Conservation (phyloP, 2,797 vertebrate species). For the Morelia viridis region DNA sequence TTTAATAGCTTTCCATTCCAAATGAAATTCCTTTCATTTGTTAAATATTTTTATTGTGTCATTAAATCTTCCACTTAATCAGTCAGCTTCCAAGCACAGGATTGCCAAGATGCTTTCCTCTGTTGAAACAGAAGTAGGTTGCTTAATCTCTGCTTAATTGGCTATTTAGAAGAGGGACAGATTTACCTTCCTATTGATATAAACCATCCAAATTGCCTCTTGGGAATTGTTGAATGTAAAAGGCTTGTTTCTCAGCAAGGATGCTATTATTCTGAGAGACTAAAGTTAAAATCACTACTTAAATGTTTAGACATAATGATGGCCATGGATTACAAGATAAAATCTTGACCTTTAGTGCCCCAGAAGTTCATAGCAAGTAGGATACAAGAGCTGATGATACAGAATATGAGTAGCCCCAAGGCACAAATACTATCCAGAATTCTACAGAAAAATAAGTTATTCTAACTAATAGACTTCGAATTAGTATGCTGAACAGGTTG, state of each 20-base stretch:
- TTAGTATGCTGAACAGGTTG: not conserved
- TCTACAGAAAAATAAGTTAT: not conserved
- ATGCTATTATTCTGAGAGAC: slow-evolving; percentile 8
- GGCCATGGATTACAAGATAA: not conserved
- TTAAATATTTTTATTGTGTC: slow-evolving; percentile 26
- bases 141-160: slow-evolving; percentile 20
- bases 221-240: slow-evolving; percentile 20
- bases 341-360: not conserved
- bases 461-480: not conserved
- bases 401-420: not conserved
- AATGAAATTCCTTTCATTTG: slow-evolving; percentile 29
- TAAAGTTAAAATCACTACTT: not conserved
- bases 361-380: not conserved
- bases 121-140: slow-evolving; percentile 7
- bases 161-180: slow-evolving; percentile 9
- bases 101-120: not conserved
- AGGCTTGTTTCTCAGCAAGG: not conserved
- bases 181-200: slow-evolving; percentile 20
- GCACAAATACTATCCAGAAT: not conserved
- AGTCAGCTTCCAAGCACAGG: not conserved
- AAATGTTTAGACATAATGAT: slow-evolving; percentile 15
- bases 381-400: not conserved
- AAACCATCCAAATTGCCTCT: slow-evolving; percentile 17
- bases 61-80: slow-evolving; percentile 1
- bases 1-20: slow-evolving; percentile 29